These are phyloP conservation scores for Cheirogaleus major DNA, from an alignment of 2,797 vertebrate genomes.

Conservation along the genomic window DNA sequence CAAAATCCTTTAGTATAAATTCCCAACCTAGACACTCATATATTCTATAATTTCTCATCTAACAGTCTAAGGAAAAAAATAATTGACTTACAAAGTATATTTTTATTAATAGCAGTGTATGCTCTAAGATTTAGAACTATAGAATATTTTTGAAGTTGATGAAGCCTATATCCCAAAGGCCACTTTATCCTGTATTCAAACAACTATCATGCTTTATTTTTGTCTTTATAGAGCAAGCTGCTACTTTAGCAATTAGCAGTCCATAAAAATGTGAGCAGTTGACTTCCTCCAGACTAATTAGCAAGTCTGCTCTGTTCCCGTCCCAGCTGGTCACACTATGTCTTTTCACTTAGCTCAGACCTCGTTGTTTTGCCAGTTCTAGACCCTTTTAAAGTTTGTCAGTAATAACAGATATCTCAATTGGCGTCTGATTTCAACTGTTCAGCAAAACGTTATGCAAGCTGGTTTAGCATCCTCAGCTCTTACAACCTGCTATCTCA, in stretches of 20 bases:
- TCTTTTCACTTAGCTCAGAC: conserved; percentile 55
- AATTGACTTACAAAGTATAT: not conserved
- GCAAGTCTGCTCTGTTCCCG: conserved; percentile 41
- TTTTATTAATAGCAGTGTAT: conserved; percentile 43
- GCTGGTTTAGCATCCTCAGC: not conserved
- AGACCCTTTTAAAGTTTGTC: conserved; percentile 39
- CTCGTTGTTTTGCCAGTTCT: conserved; percentile 46
- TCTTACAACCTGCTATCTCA: not conserved
- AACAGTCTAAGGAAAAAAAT: not conserved
- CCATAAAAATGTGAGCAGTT: conserved; percentile 60
- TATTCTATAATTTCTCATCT: conserved; percentile 41
- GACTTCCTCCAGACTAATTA: conserved; percentile 70
- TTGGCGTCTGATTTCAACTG: not conserved
- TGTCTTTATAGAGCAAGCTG: conserved; percentile 53
- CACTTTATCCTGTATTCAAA: conserved; percentile 37
- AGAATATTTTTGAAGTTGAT: conserved; percentile 45
- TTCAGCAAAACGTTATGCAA: not conserved
- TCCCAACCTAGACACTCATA: not conserved
- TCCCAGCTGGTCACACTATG: conserved; percentile 43
- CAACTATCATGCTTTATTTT: conserved; percentile 53
- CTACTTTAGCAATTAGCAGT: conserved; percentile 63
- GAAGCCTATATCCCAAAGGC: not conserved
- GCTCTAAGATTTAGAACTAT: not conserved
- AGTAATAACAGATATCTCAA: conserved; percentile 40
- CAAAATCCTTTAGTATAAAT: conserved; percentile 39